phyloP scores from a whole-genome alignment of 2,888 invertebrate species.

The Platycheirus rosarum region DNA sequence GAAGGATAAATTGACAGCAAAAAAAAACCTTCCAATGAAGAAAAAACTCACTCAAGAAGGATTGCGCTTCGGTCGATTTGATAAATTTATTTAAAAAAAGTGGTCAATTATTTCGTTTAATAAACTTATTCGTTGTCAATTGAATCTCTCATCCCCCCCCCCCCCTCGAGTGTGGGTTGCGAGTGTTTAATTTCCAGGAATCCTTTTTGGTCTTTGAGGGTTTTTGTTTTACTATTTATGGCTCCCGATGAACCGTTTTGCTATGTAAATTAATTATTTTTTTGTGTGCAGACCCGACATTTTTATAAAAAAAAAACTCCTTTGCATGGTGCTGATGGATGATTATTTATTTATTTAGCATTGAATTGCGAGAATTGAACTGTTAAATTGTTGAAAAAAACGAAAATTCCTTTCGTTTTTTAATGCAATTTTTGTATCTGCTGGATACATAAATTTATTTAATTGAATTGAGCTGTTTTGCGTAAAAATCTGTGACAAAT shows the following conservation, averaged over 20 bases:
- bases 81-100: conserved; percentile 60
- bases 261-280: conserved; percentile 22
- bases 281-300: background rate
- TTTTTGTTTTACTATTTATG: conserved; percentile 34
- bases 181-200: background rate
- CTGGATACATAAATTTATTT: background rate
- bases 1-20: no score
- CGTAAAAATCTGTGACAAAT: conserved; percentile 23
- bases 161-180: no score
- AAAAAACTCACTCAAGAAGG: background rate
- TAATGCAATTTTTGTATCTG: no score
- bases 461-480: conserved; percentile 13
- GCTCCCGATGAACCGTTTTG: conserved; percentile 4
- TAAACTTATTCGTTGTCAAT: conserved; percentile 35
- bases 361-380: conserved; percentile 26
- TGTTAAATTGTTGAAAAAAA: conserved; percentile 35
- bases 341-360: conserved; percentile 62
- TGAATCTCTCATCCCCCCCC: background rate
- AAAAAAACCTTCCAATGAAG: background rate
- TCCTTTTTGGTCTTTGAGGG: conserved; percentile 30
- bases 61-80: no score
- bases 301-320: conserved; percentile 7
- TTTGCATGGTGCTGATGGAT: conserved; percentile 38
- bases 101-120: conserved; percentile 61
- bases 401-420: background rate